Conservation (phyloP, 2,797 vertebrate genomes). For the Phaenicophaeus curvirostris region DNA sequence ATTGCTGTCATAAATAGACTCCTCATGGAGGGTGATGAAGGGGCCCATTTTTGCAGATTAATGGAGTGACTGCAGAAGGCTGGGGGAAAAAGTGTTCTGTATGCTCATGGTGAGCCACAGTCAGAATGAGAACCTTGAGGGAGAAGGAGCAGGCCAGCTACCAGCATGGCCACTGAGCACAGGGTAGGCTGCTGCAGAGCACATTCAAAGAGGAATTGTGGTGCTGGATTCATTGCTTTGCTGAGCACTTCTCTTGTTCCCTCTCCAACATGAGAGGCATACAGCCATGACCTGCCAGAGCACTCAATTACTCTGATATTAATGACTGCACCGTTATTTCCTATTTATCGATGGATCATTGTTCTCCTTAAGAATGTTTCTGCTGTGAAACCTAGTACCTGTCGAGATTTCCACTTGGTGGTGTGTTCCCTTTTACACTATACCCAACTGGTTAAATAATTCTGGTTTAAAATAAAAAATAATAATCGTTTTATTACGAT, state of each 20-base stretch:
- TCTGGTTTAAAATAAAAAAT: not conserved
- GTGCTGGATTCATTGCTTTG: not conserved
- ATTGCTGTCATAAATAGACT: not conserved
- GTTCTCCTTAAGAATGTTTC: not conserved
- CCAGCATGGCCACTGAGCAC: not conserved
- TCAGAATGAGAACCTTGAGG: not conserved
- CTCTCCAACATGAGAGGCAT: not conserved
- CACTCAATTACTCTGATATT: not conserved
- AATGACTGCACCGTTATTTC: not conserved
- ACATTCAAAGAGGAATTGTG: fast-evolving
- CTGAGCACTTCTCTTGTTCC: not conserved
- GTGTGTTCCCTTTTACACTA: not conserved
- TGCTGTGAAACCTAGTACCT: not conserved
- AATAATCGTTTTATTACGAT: not conserved
- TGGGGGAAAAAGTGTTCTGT: not conserved
- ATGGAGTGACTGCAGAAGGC: fast-evolving
- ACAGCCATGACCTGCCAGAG: not conserved
- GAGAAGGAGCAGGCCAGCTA: not conserved
- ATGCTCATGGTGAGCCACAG: not conserved
- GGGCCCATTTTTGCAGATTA: not conserved
- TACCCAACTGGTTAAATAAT: not conserved
- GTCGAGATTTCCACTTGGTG: not conserved
- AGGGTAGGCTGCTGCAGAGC: not conserved
- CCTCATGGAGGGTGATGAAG: not conserved
- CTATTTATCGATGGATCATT: not conserved